phyloP scores from a whole-genome alignment of 2,113 vertebrate species.

The Lepus timidus region DNA sequence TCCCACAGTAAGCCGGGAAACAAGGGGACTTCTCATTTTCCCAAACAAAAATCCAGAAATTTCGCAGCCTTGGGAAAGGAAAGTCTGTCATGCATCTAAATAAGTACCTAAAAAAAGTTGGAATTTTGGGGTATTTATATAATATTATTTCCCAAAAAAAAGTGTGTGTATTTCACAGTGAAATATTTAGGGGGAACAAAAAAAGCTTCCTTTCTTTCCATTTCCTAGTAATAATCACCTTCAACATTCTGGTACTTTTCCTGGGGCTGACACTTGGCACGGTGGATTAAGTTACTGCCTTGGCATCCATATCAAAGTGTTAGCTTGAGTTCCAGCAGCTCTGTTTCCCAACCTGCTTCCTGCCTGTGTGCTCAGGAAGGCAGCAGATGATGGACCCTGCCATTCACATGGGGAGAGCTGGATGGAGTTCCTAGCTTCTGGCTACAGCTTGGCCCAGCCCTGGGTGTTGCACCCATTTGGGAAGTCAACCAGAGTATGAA shows the following conservation, averaged over 20 bases:
- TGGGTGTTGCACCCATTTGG: no score
- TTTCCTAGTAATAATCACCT: neutral
- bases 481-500: no score
- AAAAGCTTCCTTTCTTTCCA: neutral
- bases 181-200: neutral
- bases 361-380: no score
- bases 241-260: neutral
- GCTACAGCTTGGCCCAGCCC: no score
- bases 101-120: neutral
- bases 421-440: no score
- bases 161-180: neutral
- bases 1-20: neutral
- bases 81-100: neutral
- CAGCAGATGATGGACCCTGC: no score
- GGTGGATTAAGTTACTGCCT: no score
- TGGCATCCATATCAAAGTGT: no score
- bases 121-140: neutral
- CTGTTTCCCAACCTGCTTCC: no score
- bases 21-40: neutral
- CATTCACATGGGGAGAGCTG: no score
- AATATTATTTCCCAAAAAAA: neutral
- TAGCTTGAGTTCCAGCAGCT: no score
- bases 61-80: neutral
- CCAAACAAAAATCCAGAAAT: neutral
- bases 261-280: no score